A percentile compares a stretch with the other conserved stretches of the same genome.
Conservation (phyloP, 2,888 invertebrate species). For the Diarsia brunnea region DNA sequence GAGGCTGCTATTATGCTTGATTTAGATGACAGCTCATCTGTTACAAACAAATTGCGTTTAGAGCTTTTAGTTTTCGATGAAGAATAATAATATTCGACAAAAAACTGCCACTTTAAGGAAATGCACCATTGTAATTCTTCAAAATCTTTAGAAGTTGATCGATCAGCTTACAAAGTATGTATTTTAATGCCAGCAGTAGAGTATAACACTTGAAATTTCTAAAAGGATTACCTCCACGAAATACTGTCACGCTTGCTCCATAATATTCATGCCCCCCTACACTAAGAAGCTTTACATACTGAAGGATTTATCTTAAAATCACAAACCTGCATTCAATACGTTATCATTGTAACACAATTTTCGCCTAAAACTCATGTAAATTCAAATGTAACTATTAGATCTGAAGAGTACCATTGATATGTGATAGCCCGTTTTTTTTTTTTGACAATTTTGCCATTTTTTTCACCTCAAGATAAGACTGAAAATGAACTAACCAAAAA, state of each 20-base stretch:
- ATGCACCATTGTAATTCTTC: constrained; percentile 2
- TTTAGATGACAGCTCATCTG: constrained; percentile 87
- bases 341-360: not conserved
- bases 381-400: not conserved
- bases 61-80: constrained; percentile 66
- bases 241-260: not conserved
- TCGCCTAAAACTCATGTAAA: not conserved
- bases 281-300: constrained; percentile 15
- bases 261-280: not conserved
- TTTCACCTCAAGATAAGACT: not conserved
- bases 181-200: not conserved
- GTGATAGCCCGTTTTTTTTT: not conserved
- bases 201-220: not conserved
- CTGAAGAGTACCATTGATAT: not conserved
- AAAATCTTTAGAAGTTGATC: not conserved
- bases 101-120: not conserved
- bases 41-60: constrained; percentile 81
- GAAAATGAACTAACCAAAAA: not conserved
- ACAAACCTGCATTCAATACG: constrained; percentile 13
- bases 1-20: constrained; percentile 85
- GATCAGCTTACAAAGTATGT: not conserved
- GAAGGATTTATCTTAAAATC: constrained; percentile 16
- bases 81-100: constrained; percentile 43
- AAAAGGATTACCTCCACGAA: not conserved
- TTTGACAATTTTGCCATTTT: no score